Percentiles rank a stretch among this genome's conserved stretches.
phyloP scores from a whole-genome alignment of 2,888 invertebrate genomes.

The Tribolium freemani region DNA sequence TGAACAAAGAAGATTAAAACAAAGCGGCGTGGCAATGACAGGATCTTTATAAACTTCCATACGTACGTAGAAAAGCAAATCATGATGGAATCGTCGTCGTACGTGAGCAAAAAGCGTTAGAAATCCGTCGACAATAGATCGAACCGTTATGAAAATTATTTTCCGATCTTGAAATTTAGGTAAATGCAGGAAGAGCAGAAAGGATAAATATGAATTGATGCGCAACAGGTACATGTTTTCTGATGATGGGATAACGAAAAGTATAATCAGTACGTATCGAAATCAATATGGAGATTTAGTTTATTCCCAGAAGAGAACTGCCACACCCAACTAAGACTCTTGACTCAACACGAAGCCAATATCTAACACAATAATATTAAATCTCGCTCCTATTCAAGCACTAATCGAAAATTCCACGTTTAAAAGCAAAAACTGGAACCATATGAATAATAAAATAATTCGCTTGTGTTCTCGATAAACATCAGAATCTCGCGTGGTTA shows the following conservation, averaged over 20 bases:
- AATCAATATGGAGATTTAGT: conserved; percentile 29
- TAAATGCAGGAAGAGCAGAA: conserved; percentile 12
- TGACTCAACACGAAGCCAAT: conserved; percentile 15
- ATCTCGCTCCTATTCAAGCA: conserved; percentile 8
- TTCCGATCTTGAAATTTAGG: conserved; percentile 29
- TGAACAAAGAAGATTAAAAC: conserved; percentile 36
- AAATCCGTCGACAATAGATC: conserved; percentile 1
- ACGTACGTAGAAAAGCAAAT: neutral
- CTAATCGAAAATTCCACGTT: conserved; percentile 5
- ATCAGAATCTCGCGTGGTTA: conserved; percentile 13
- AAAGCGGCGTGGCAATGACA: conserved; percentile 18
- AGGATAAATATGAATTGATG: conserved; percentile 21
- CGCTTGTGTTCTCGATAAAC: conserved; percentile 1
- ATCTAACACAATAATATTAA: conserved; percentile 10
- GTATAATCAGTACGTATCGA: conserved; percentile 15
- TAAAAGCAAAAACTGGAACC: conserved; percentile 6
- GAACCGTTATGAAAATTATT: conserved; percentile 23
- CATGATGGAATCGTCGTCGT: neutral
- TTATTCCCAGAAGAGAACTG: conserved; percentile 21
- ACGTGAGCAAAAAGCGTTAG: conserved; percentile 11
- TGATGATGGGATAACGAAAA: conserved; percentile 7
- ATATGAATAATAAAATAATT: conserved; percentile 19
- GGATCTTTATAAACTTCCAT: neutral
- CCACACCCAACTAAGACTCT: conserved; percentile 26
- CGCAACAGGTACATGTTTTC: conserved; percentile 34